Percentiles rank a stretch among this genome's conserved stretches.
Evolutionary conservation across 2,113 vertebrate genomes (phyloP).

Genomic region (Pygathrix nemaeus): DNA sequence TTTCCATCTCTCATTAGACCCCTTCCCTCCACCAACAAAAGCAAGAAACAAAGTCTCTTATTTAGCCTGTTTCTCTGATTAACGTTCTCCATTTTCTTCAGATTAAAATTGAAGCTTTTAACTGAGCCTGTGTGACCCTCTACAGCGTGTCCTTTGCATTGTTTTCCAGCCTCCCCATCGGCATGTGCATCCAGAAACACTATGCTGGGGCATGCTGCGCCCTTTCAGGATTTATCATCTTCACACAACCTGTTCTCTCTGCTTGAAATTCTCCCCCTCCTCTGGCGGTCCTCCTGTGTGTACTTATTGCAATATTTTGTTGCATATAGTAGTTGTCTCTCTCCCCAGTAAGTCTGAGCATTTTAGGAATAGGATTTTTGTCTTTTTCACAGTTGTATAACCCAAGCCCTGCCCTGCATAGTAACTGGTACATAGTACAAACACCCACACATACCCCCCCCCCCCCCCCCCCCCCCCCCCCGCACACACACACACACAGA

Average conservation of each 20-base stretch:
- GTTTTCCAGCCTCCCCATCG: not conserved
- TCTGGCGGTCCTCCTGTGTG: not conserved
- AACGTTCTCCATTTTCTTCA: not conserved
- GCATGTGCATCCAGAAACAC: not conserved
- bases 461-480: not conserved
- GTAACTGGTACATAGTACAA: not conserved
- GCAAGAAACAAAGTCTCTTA: not conserved
- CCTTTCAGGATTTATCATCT: not conserved
- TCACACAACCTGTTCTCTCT: not conserved
- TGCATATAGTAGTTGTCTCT: not conserved
- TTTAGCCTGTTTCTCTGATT: not conserved
- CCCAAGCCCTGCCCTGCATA: not conserved
- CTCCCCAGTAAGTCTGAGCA: not conserved
- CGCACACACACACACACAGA: not conserved
- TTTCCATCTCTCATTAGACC: not conserved
- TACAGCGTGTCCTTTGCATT: not conserved
- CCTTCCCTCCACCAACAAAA: not conserved
- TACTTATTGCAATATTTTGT: not conserved
- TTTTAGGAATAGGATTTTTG: not conserved
- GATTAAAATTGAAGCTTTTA: not conserved
- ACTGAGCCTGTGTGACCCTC: not conserved
- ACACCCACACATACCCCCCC: not conserved
- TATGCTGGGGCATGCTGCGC: not conserved
- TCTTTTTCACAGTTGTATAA: not conserved
- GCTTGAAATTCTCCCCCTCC: not conserved